Evolutionary conservation across 2,797 vertebrate species (phyloP).

Genomic region (Danio aesculapii): DNA sequence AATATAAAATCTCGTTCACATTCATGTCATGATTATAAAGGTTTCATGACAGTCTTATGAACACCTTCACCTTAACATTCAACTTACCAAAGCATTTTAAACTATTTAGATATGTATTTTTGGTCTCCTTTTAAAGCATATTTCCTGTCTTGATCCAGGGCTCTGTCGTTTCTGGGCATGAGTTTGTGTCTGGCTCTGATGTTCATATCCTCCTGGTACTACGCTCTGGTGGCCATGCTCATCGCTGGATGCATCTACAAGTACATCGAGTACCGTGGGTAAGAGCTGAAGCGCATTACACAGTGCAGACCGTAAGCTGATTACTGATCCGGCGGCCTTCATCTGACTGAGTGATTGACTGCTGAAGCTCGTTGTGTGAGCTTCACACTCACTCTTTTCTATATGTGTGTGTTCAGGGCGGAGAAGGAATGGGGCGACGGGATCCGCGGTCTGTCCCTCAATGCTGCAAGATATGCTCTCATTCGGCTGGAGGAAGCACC

Average conservation of each 20-base stretch:
- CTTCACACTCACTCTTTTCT: neutral
- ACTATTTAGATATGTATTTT: too few relatives aligned
- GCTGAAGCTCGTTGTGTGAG: neutral
- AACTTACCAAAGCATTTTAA: too few relatives aligned
- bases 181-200: slow-evolving; percentile 96
- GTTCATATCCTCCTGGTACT: slow-evolving; percentile 98
- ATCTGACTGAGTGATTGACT: slow-evolving; percentile 20
- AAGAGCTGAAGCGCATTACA: slow-evolving; percentile 65
- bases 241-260: slow-evolving; percentile 97
- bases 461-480: slow-evolving; percentile 93
- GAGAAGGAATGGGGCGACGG: slow-evolving; percentile 98
- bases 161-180: slow-evolving; percentile 96
- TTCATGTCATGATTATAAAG: too few relatives aligned
- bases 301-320: slow-evolving; percentile 19
- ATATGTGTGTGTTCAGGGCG: slow-evolving; percentile 76
- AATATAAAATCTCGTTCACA: too few relatives aligned
- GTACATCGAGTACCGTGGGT: slow-evolving; percentile 98
- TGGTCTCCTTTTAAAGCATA: neutral
- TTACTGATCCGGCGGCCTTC: slow-evolving; percentile 46
- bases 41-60: too few relatives aligned
- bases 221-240: slow-evolving; percentile 92
- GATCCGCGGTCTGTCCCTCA: slow-evolving; percentile 91
- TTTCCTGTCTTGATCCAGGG: slow-evolving; percentile 72
- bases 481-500: slow-evolving; percentile 91
- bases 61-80: too few relatives aligned